These are phyloP conservation scores for Ichneumon xanthorius DNA, from an alignment of 2,888 invertebrate species.

Conservation along the genomic window DNA sequence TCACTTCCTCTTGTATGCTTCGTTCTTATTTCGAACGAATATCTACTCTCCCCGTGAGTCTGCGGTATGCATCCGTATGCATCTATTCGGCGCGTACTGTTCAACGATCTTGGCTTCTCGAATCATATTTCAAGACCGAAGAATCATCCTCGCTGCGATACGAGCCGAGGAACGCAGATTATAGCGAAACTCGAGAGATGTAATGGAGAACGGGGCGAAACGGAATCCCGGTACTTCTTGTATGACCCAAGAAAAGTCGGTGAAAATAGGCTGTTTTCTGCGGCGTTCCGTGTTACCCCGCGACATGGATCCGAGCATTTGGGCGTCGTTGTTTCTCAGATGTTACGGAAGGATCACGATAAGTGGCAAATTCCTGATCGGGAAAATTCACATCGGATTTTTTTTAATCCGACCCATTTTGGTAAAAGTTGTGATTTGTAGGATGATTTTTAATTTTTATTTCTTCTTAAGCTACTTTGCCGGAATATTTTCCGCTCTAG, in stretches of 20 bases:
- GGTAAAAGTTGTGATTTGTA: not conserved
- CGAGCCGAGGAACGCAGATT: not conserved
- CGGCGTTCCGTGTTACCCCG: not conserved
- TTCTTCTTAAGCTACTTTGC: not conserved
- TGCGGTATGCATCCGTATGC: slow-evolving; percentile 66
- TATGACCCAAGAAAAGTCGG: too few relatives aligned
- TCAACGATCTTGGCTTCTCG: not conserved
- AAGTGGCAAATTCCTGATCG: too few relatives aligned
- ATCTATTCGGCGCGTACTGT: not conserved
- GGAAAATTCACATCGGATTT: too few relatives aligned
- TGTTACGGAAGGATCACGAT: too few relatives aligned
- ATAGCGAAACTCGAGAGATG: not conserved
- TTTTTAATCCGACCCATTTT: not conserved
- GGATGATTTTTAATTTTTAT: not conserved
- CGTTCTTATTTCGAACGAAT: slow-evolving; percentile 48
- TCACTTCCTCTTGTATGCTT: slow-evolving; percentile 55
- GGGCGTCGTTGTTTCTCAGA: not conserved
- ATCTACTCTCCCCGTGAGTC: slow-evolving; percentile 27
- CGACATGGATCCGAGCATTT: not conserved
- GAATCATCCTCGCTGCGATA: not conserved
- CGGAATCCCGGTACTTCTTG: too few relatives aligned
- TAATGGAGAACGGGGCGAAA: not conserved
- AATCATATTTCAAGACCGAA: not conserved
- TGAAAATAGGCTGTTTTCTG: too few relatives aligned
- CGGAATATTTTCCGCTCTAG: slow-evolving; percentile 59